Evolutionary conservation across 23 tunicate species (phyloP).

Genomic region (Phallusia fumigata): DNA sequence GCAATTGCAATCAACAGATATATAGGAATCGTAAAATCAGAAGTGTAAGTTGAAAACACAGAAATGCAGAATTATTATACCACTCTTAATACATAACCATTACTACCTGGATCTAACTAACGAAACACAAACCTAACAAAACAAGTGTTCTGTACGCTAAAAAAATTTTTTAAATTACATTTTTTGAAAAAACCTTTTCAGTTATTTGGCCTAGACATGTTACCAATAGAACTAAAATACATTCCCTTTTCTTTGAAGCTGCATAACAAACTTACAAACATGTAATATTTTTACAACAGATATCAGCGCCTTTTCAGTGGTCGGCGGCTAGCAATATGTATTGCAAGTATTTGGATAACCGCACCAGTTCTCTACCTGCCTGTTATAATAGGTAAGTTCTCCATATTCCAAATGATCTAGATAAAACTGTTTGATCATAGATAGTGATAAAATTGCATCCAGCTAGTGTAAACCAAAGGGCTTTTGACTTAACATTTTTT

Average conservation of each 20-base stretch:
- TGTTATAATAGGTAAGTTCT: slow-evolving; percentile 59
- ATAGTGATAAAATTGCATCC: too few species aligned
- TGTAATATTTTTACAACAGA: slow-evolving; percentile 24
- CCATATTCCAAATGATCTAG: not conserved
- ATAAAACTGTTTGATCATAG: too few species aligned
- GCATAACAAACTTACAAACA: too few species aligned
- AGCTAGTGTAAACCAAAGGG: too few species aligned
- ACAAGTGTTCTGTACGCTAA: too few species aligned
- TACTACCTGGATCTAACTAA: not conserved
- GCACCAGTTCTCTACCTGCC: slow-evolving; percentile 77
- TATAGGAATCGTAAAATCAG: slow-evolving; percentile 72
- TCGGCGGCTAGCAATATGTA: slow-evolving; percentile 44
- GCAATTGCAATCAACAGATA: slow-evolving; percentile 89
- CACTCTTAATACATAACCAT: not conserved
- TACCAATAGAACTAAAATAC: too few species aligned
- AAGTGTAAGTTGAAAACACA: slow-evolving; percentile 35
- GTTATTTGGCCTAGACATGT: too few species aligned
- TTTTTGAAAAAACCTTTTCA: too few species aligned
- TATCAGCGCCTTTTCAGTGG: slow-evolving; percentile 68
- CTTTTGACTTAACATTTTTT: too few species aligned
- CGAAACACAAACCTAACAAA: too few species aligned
- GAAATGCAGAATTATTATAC: not conserved
- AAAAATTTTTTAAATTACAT: too few species aligned
- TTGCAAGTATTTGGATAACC: slow-evolving; percentile 71
- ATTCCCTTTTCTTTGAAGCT: too few species aligned